Evolutionary conservation across 2,797 vertebrate genomes (phyloP), one percentile per base, ranked within the genome.

Genomic region (Cryptoprocta ferox): DNA sequence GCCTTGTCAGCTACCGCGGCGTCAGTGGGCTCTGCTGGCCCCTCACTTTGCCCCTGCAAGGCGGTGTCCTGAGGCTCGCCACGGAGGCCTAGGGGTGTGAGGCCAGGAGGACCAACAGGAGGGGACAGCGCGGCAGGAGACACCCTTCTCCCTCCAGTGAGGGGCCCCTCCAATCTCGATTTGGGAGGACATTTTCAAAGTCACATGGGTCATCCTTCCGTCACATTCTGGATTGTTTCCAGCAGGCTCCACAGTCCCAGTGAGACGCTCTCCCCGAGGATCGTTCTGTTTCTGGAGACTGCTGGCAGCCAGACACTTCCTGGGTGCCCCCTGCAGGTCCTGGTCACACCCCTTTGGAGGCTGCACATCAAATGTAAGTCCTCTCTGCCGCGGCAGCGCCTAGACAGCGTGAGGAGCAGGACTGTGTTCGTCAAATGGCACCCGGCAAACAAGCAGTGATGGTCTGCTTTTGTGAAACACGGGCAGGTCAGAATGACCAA

Each of bases 401-500:
- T 24, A 1, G 19, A 59, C 56, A 1, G 19, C 19, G 56, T 9
- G 21, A 24, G 56, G 21, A 24, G 19, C 18, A 9, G 56, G 7
- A 24, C 19, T 15, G 30, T 32, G 30, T 32, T 2, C 15, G 63
- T 32, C 5, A 13, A 32, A 15, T 13, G 14, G 30, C 63, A 14
- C 56, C 56, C 56, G 8, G 56, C 63, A 32, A 32, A 65, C 63
- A 13, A 5, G 30, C 28, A 6, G 56, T 3, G 63, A 65, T 32
- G 15, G 5, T 14, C 63, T 16, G 30, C 30, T 65, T 30, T 6
- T 32, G 30, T 32, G 13, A 63, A 30, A 65, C 13, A 3, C 63
- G 5, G 14, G 2, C 2, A 2, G 63, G 11, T 15, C 63, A 14
- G 30, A 15, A 15, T 0, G 28, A 32, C 13, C 5, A 1, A 14